Conservation (phyloP, 1,140 invertebrate genomes). For the Ganaspis sp. region DNA sequence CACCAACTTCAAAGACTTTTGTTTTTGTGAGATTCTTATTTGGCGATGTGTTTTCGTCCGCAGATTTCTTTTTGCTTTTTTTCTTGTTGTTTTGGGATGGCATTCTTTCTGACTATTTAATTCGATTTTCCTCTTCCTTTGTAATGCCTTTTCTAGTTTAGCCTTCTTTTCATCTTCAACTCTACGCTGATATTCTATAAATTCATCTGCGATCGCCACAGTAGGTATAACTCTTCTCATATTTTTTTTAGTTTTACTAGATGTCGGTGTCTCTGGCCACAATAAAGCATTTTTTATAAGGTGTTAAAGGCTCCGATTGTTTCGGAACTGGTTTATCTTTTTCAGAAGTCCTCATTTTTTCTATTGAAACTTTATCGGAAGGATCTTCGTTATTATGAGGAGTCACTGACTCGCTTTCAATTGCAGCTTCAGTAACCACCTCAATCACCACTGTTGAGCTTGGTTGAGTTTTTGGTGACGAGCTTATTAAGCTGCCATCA, state of each 20-base stretch:
- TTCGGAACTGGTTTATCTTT: not conserved
- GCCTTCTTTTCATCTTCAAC: too few relatives aligned
- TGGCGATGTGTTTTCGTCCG: too few relatives aligned
- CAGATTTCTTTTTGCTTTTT: not conserved
- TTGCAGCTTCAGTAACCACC: too few relatives aligned
- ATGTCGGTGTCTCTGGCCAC: not conserved
- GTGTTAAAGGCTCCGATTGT: not conserved
- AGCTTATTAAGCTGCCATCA: not conserved
- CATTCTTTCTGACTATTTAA: not conserved
- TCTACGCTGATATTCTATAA: too few relatives aligned
- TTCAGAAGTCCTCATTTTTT: not conserved
- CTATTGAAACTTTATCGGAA: not conserved
- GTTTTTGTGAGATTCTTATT: too few relatives aligned
- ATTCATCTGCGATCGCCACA: too few relatives aligned
- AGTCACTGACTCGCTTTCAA: not conserved
- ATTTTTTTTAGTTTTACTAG: not conserved
- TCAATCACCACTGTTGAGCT: too few relatives aligned
- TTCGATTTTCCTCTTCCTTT: too few relatives aligned
- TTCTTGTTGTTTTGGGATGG: not conserved
- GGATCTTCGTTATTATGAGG: not conserved
- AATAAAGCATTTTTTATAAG: not conserved
- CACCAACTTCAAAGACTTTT: not conserved
- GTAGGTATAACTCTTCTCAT: not conserved
- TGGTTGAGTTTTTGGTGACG: not conserved
- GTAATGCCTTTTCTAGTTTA: not conserved